Base-by-base conservation (phyloP, 2,113 vertebrate genomes). In the Gobio gobio region DNA sequence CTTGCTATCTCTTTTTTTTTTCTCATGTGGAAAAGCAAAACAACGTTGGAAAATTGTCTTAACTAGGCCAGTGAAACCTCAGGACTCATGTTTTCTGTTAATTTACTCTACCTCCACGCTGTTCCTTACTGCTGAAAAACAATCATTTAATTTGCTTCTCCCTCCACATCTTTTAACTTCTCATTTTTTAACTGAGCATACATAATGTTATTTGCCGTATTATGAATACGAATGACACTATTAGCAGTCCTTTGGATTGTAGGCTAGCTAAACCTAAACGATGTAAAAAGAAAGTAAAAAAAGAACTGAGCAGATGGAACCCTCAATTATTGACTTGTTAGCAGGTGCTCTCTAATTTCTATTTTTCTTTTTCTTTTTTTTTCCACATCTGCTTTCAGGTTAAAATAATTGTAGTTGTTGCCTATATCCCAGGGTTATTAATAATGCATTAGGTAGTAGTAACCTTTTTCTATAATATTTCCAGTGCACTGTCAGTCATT, bases 51-150 rank as follows among this genome's bases (percentile, higher is more conserved):
- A 29, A 29, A 29, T 29, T 13, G 26, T 56, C 72, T 82, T 68
- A 83, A 59, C 61, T 83, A 78, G 59, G 47, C 43, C 51, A 83
- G 70, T 56, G 47, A 59, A 83, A 78, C 49, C 36, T 76, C 59
- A 24, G 49, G 22, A 75, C 49, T 77, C 3, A 3, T 68, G 43
- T 74, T 86, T 70, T 40, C 45, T n/a, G 29, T 26, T 82, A 77
- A 86, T 86, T 45, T 51, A 76, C 56, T 73, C 8, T 29, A 78
- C 26, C 40, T 81, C 20, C 16, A 24, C 51, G 0, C 43, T 59
- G 33, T 59, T 66, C 22, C 36, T 26, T 29, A 66, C 54, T 82
- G 24, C 5, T 40, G 12, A 66, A 54, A 51, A 12, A 24, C 47
- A 45, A n/a, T 9, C 40, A 33, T 83, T 80, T 29, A 3, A 74